Percentiles rank a stretch among this genome's conserved stretches.
These are phyloP conservation scores for Caenorhabditis japonica DNA, from an alignment of 2,888 invertebrate genomes.

Conservation along the genomic window DNA sequence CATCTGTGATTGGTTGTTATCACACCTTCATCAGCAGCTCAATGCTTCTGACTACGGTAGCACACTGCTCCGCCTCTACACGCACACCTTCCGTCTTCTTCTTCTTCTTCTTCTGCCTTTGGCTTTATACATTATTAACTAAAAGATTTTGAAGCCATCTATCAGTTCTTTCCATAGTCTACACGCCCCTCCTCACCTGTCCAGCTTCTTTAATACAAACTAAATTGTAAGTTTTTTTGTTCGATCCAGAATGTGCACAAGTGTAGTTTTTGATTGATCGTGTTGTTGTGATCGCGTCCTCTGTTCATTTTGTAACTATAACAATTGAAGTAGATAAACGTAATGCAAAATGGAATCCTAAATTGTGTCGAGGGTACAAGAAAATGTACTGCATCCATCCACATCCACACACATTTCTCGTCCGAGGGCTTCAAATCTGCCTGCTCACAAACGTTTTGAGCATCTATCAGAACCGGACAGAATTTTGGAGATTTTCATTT, in stretches of 20 bases:
- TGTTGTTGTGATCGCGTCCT: slow-evolving; percentile 28
- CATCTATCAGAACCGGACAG: too few species aligned
- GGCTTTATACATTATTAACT: slow-evolving; percentile 18
- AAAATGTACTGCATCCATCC: slow-evolving; percentile 31
- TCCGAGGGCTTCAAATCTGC: not conserved
- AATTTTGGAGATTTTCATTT: too few species aligned
- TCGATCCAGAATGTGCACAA: slow-evolving; percentile 16
- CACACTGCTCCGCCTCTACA: slow-evolving; percentile 25
- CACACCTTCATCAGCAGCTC: not conserved
- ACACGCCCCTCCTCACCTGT: too few species aligned
- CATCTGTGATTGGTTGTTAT: slow-evolving; percentile 24
- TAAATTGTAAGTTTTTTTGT: too few species aligned
- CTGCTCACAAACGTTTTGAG: too few species aligned
- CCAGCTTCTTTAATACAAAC: too few species aligned
- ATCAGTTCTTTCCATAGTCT: slow-evolving; percentile 7
- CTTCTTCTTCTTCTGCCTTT: slow-evolving; percentile 22
- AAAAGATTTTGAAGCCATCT: not conserved
- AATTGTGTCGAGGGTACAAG: slow-evolving; percentile 40
- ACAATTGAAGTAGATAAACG: slow-evolving; percentile 44
- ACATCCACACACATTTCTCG: too few species aligned
- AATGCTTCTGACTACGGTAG: slow-evolving; percentile 26
- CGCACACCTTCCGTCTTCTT: not conserved
- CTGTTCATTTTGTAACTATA: slow-evolving; percentile 29
- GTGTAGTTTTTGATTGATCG: slow-evolving; percentile 15
- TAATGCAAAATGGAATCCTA: slow-evolving; percentile 27